Percentiles rank a stretch among this genome's conserved stretches.
Evolutionary conservation across 2,113 vertebrate genomes (phyloP).

Genomic region (Ciconia stormi): DNA sequence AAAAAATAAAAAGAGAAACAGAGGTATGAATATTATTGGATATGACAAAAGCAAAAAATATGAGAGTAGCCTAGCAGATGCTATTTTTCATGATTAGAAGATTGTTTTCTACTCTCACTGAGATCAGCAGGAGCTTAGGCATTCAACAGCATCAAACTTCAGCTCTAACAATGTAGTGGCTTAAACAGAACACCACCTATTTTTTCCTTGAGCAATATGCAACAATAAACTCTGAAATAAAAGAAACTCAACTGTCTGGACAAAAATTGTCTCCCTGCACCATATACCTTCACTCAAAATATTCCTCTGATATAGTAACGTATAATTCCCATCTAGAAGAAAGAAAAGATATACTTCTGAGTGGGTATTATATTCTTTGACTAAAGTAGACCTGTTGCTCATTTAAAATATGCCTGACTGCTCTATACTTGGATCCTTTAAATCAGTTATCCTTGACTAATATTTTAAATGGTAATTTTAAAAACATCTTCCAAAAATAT

Average conservation of each 20-base stretch:
- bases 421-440: conserved; percentile 51
- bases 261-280: conserved; percentile 37
- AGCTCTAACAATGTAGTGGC: not conserved
- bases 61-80: not conserved
- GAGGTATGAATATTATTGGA: conserved; percentile 24
- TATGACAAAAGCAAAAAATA: conserved; percentile 19
- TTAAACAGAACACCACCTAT: conserved; percentile 13
- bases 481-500: conserved; percentile 52
- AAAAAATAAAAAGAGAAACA: conserved; percentile 38
- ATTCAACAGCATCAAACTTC: conserved; percentile 53
- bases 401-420: conserved; percentile 53
- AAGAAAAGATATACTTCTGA: conserved; percentile 41
- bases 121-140: conserved; percentile 50
- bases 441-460: conserved; percentile 62
- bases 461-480: conserved; percentile 55
- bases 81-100: not conserved
- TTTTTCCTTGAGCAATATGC: conserved; percentile 52
- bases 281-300: conserved; percentile 33
- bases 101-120: not conserved
- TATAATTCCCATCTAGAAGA: conserved; percentile 37
- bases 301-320: not conserved
- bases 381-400: conserved; percentile 49
- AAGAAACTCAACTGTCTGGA: not conserved
- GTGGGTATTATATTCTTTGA: not conserved
- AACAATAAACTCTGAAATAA: conserved; percentile 37